Conservation (phyloP, 1,140 invertebrate genomes). For the Archivesica marissinica region DNA sequence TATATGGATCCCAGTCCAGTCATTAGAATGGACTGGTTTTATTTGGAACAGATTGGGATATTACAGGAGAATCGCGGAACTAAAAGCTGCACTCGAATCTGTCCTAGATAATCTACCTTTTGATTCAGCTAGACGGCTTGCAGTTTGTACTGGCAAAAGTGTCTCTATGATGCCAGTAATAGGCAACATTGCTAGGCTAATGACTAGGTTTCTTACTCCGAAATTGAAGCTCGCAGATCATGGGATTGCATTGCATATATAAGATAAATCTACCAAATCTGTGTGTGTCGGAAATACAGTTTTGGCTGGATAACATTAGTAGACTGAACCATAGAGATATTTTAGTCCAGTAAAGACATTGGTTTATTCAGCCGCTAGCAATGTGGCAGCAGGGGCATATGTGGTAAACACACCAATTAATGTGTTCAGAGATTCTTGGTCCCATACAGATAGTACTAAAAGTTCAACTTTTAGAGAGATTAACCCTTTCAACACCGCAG, state of each 20-base stretch:
- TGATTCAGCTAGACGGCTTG: background rate
- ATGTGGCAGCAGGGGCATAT: background rate
- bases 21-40: slow-evolving; percentile 4
- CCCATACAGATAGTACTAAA: background rate
- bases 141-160: slow-evolving; percentile 15
- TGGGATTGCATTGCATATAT: too few relatives aligned
- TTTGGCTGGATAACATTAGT: too few relatives aligned
- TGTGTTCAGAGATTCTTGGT: background rate
- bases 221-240: background rate
- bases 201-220: slow-evolving; percentile 1
- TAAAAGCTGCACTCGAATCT: too few relatives aligned
- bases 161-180: slow-evolving; percentile 23
- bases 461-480: slow-evolving; percentile 34
- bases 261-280: too few relatives aligned
- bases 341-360: background rate
- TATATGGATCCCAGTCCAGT: background rate
- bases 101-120: background rate
- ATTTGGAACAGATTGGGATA: slow-evolving; percentile 4
- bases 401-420: background rate
- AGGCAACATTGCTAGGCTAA: slow-evolving; percentile 13
- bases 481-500: too few relatives aligned
- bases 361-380: background rate
- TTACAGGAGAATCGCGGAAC: too few relatives aligned
- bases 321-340: too few relatives aligned
- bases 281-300: too few relatives aligned